Conservation (phyloP, 2,888 invertebrate genomes). For the Parascotia fuliginaria region DNA sequence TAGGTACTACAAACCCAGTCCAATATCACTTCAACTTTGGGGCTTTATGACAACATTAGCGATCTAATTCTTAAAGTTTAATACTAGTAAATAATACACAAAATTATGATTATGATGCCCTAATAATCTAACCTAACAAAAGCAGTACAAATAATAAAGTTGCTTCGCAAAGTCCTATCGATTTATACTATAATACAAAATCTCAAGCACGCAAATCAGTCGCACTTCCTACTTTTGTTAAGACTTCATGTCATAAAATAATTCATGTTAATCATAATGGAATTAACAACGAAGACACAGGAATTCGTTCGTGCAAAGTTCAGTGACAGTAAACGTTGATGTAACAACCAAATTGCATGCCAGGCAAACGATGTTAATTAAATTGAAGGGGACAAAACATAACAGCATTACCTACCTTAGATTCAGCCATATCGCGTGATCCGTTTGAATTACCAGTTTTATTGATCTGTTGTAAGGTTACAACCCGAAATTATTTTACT, state of each 20-base stretch:
- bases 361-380: conserved; percentile 68
- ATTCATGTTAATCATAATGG: not conserved
- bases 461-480: conserved; percentile 77
- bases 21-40: no score
- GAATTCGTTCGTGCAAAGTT: conserved; percentile 35
- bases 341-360: conserved; percentile 63
- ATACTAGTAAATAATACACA: no score
- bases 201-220: not conserved
- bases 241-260: not conserved
- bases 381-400: conserved; percentile 35
- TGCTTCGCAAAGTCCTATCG: no score
- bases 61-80: no score
- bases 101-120: no score
- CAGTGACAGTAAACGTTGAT: conserved; percentile 29
- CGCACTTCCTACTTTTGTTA: not conserved
- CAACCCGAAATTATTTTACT: conserved; percentile 75
- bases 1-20: no score
- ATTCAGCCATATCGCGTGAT: conserved; percentile 79
- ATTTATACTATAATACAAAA: not conserved
- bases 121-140: no score
- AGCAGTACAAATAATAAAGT: no score
- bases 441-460: conserved; percentile 70
- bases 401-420: conserved; percentile 69
- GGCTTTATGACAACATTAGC: no score
- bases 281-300: conserved; percentile 35